These are phyloP conservation scores for Oxyura jamaicensis DNA, from an alignment of 2,113 vertebrate genomes.

Conservation along the genomic window DNA sequence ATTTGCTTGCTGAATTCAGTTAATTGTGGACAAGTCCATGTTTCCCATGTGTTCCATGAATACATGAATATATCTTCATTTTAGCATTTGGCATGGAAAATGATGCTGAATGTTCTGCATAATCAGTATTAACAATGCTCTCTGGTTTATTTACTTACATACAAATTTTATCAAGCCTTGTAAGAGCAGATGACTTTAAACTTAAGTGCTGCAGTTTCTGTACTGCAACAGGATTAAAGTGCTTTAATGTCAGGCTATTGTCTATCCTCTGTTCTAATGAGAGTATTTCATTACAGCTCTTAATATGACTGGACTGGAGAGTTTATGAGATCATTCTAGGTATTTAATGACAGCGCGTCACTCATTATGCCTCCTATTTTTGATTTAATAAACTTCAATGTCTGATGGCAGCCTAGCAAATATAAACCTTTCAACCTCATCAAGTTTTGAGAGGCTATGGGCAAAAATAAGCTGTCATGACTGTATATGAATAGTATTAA, in stretches of 20 bases:
- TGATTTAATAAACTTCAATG: constrained; percentile 6
- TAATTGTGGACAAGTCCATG: neutral
- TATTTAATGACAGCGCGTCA: neutral
- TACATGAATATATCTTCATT: neutral
- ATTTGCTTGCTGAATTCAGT: neutral
- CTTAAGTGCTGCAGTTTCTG: constrained; percentile 6
- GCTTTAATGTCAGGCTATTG: constrained; percentile 24
- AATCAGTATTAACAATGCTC: neutral
- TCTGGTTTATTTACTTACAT: constrained; percentile 1
- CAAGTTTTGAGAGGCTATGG: neutral
- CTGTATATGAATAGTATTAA: neutral
- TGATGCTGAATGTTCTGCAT: neutral
- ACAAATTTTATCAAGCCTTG: constrained; percentile 7
- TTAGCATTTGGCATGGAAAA: neutral
- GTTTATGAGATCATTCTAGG: constrained; percentile 8
- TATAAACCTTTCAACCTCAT: neutral
- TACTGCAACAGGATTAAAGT: constrained; percentile 41
- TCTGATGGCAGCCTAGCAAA: neutral
- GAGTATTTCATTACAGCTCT: constrained; percentile 26
- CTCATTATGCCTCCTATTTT: neutral
- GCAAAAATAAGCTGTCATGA: neutral
- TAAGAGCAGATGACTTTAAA: constrained; percentile 29
- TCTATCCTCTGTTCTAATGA: constrained; percentile 26
- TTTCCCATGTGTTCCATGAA: neutral
- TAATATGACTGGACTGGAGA: neutral